Evolutionary conservation across 2,113 vertebrate genomes (phyloP).

Genomic region (Pagrus major): DNA sequence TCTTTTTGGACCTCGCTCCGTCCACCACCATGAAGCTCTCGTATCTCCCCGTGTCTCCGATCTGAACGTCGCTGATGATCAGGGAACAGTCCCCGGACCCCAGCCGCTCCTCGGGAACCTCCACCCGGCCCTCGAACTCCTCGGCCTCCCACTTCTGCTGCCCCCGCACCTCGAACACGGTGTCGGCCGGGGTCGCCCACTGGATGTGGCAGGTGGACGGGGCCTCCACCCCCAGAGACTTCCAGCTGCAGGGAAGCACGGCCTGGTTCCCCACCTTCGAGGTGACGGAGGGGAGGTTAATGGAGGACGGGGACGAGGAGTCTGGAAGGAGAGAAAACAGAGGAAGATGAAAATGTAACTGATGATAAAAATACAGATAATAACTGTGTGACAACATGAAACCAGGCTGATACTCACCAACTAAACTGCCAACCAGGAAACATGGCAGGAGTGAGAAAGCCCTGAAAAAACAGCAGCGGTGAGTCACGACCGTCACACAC

Average conservation of each 20-base stretch:
- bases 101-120: conserved; percentile 57
- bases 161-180: conserved; percentile 71
- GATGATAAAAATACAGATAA: no score
- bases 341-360: no score
- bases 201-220: conserved; percentile 57
- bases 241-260: conserved; percentile 79
- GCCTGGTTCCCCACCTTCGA: conserved; percentile 63
- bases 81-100: conserved; percentile 78
- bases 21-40: conserved; percentile 78
- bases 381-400: not conserved
- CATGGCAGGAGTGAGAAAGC: not conserved
- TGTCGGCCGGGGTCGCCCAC: conserved; percentile 49
- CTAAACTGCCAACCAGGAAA: conserved; percentile 40
- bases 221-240: rapidly evolving
- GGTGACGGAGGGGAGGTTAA: not conserved
- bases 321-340: conserved; percentile 13
- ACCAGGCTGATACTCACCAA: conserved; percentile 56
- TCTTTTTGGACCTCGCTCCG: not conserved
- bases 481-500: no score
- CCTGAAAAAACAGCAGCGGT: no score
- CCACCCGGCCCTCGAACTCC: conserved; percentile 45
- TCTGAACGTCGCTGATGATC: conserved; percentile 71
- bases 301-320: conserved; percentile 32
- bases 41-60: conserved; percentile 75
- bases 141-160: conserved; percentile 44